Conservation (phyloP, 2,797 vertebrate species). For the Acipenser oxyrinchus region DNA sequence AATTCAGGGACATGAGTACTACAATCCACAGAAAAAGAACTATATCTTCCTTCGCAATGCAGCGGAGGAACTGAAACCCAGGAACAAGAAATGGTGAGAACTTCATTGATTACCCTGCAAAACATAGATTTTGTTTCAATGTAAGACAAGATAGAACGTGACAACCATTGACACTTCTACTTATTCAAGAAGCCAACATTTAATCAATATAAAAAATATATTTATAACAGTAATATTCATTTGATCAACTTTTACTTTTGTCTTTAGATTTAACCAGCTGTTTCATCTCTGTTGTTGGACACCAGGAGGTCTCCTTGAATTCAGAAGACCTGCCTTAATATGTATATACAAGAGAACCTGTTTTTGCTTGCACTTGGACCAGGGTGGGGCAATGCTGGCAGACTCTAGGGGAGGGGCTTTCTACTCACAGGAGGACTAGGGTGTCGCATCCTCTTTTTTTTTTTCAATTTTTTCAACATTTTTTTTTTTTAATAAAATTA, state of each 20-base stretch:
- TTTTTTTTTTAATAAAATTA: neutral
- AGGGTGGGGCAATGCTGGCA: constrained; percentile 44
- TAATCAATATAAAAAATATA: too few species aligned
- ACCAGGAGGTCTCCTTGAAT: constrained; percentile 16
- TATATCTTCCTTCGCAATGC: constrained; percentile 96
- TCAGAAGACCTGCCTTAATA: constrained; percentile 54
- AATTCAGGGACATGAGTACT: constrained; percentile 90
- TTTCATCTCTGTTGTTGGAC: constrained; percentile 48
- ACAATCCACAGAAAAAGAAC: constrained; percentile 98
- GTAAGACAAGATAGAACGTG: too few species aligned
- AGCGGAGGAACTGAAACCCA: constrained; percentile 91
- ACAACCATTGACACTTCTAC: too few species aligned
- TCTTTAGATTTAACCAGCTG: constrained; percentile 61
- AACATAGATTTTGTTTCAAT: too few species aligned
- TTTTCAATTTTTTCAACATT: neutral
- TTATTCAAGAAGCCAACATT: too few species aligned
- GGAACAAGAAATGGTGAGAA: constrained; percentile 95
- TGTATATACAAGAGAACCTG: constrained; percentile 50
- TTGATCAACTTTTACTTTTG: constrained; percentile 35
- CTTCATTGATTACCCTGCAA: too few species aligned
- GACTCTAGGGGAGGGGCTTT: constrained; percentile 38
- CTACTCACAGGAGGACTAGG: constrained; percentile 18
- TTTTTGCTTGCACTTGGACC: constrained; percentile 57
- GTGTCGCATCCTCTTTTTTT: constrained; percentile 20
- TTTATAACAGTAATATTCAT: too few species aligned